Evolutionary conservation across 2,797 vertebrate species (phyloP).

Genomic region (Intellagama lesueurii): DNA sequence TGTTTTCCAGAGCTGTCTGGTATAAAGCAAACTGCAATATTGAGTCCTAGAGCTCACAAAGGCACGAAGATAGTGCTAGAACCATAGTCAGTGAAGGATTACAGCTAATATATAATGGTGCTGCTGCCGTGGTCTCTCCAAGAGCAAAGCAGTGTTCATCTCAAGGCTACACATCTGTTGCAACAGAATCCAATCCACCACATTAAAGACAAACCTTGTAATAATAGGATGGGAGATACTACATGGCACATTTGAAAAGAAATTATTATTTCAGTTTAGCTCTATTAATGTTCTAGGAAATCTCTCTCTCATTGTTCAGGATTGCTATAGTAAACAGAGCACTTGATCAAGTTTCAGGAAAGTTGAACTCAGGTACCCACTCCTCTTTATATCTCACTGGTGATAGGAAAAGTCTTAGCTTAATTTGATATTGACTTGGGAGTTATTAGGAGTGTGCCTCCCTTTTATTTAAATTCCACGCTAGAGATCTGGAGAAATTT

Average conservation of each 20-base stretch:
- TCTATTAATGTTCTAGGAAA: slow-evolving; percentile 33
- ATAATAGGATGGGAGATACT: neutral
- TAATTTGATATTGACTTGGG: neutral
- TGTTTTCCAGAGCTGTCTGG: neutral
- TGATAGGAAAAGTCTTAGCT: neutral
- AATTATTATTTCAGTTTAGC: slow-evolving; percentile 32
- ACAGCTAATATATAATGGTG: neutral
- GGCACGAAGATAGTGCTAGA: neutral
- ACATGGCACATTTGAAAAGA: neutral
- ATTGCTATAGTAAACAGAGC: neutral
- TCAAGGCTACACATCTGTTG: neutral
- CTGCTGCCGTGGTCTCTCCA: neutral
- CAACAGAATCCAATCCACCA: neutral
- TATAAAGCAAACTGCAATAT: neutral
- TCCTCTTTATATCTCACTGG: neutral
- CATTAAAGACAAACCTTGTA: neutral
- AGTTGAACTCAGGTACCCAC: neutral
- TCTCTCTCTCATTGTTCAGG: neutral
- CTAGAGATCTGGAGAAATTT: no score
- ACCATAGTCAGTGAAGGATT: neutral
- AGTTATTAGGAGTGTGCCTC: no score
- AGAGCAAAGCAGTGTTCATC: neutral
- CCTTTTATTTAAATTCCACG: neutral
- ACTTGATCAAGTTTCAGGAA: neutral
- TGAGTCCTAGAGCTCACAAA: neutral